Evolutionary conservation across 1,140 invertebrate species (phyloP).

Genomic region (Episyrphus balteatus): DNA sequence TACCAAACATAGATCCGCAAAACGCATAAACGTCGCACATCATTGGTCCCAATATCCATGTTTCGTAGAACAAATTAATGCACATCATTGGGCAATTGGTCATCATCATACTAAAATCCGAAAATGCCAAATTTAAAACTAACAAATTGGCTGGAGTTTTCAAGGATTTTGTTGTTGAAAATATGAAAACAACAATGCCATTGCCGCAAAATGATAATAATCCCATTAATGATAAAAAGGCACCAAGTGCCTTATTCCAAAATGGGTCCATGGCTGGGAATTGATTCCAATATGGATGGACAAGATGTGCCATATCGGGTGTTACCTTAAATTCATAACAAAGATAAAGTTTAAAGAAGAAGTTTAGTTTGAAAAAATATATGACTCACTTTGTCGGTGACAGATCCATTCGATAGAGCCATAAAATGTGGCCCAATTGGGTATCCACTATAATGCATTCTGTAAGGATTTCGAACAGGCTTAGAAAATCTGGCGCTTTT

Average conservation of each 20-base stretch:
- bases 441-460: constrained; percentile 5
- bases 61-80: constrained; percentile 76
- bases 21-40: constrained; percentile 75
- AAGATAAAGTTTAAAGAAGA: no score
- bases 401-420: constrained; percentile 32
- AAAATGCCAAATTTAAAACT: constrained; percentile 48
- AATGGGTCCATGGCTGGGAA: constrained; percentile 67
- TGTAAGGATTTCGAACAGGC: no score
- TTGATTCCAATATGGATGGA: constrained; percentile 63
- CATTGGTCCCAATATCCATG: constrained; percentile 70
- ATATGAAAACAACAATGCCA: constrained; percentile 51
- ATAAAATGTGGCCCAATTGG: constrained; percentile 31
- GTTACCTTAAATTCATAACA: constrained; percentile 56
- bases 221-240: constrained; percentile 29
- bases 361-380: no score
- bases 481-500: no score
- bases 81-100: constrained; percentile 74
- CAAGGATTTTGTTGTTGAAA: constrained; percentile 45
- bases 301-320: constrained; percentile 58
- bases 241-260: constrained; percentile 42
- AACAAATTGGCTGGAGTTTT: constrained; percentile 47
- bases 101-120: constrained; percentile 76
- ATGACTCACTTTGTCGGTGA: constrained; percentile 28
- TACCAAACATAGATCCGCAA: constrained; percentile 68
- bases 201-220: constrained; percentile 45